Base-by-base conservation (phyloP, 2,113 vertebrate genomes). In the Poeciliopsis prolifica region DNA sequence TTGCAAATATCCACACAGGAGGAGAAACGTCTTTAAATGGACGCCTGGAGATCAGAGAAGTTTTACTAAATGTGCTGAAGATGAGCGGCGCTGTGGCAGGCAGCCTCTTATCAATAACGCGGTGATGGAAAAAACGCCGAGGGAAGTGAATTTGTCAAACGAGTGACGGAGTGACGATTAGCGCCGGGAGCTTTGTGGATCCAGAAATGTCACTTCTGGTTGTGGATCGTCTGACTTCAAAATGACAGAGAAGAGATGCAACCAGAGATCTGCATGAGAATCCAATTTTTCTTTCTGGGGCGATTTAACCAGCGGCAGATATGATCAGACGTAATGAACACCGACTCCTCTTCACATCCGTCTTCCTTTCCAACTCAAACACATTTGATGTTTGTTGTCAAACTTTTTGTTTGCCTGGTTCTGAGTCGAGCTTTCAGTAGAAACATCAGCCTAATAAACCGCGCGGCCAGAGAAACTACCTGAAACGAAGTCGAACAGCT, bases 131-230 rank as follows among this genome's bases (percentile, higher is more conserved):
- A 74, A 66, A 83, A 85, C 80, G 80, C 80, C 77, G 73, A 58
- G 70, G 29, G 66, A 72, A 61, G 58, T 70, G 0, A 61, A 54
- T 82, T 74, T 77, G 86, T 77, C 75, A 77, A 75, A 79, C 75
- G 70, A 76, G 72, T 68, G 31, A 79, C 35, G n/a, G 58, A 40
- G 72, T 24, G 61, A 70, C 75, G 68, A 81, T 86, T 81, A 42
- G 29, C 48, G 80, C 60, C 33, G 5, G 58, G 63, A 62, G 61
- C 70, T 74, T 68, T 71, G 31, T 4, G 69, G 54, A 70, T 77
- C 65, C 37, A 31, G 26, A 87, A 84, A 79, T 73, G 76, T 74
- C 80, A 58, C 26, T 65, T 17, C 61, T 12, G 8, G 8, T 40
- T 75, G 62, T 61, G 35, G 66, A 37, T 74, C 11, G 13, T 71